Percentiles rank a stretch among this genome's conserved stretches.
phyloP scores from a whole-genome alignment of 2,797 vertebrate genomes.

The Periophthalmus magnuspinnatus region DNA sequence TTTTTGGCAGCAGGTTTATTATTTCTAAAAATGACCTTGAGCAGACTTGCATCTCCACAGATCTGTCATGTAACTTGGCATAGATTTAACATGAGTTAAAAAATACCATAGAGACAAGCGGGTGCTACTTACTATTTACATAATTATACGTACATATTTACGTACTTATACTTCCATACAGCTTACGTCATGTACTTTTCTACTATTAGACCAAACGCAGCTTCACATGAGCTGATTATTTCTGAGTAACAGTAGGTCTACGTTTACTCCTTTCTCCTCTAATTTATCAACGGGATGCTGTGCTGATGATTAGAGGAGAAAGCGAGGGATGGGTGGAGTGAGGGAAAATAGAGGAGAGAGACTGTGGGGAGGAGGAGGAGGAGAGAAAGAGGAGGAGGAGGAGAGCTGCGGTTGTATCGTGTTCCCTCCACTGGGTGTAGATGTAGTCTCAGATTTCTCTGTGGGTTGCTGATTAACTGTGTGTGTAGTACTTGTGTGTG shows the following conservation, averaged over 20 bases:
- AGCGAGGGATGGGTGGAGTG: conserved; percentile 2
- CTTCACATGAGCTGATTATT: neutral
- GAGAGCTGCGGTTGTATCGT: conserved; percentile 67
- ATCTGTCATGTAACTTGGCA: too few species aligned
- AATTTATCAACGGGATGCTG: conserved; percentile 53
- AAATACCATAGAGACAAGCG: too few species aligned
- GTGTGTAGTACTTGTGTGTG: conserved; percentile 35
- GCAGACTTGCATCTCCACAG: too few species aligned
- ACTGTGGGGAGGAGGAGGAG: conserved; percentile 17
- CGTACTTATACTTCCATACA: too few species aligned
- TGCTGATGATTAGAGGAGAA: conserved; percentile 65
- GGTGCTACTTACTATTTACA: too few species aligned
- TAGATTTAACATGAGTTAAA: too few species aligned
- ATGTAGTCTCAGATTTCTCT: conserved; percentile 79
- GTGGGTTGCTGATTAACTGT: conserved; percentile 73
- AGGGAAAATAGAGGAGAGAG: conserved; percentile 32
- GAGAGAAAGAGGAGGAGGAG: conserved; percentile 37
- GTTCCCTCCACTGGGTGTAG: conserved; percentile 79
- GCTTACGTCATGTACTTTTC: neutral
- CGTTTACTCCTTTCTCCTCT: conserved; percentile 2
- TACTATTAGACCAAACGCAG: neutral
- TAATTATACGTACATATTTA: too few species aligned
- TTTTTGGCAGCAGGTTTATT: too few species aligned
- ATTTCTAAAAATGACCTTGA: too few species aligned
- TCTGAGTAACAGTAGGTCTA: neutral